Evolutionary conservation across 2,113 vertebrate genomes (phyloP).

Genomic region (Agelaius tricolor): DNA sequence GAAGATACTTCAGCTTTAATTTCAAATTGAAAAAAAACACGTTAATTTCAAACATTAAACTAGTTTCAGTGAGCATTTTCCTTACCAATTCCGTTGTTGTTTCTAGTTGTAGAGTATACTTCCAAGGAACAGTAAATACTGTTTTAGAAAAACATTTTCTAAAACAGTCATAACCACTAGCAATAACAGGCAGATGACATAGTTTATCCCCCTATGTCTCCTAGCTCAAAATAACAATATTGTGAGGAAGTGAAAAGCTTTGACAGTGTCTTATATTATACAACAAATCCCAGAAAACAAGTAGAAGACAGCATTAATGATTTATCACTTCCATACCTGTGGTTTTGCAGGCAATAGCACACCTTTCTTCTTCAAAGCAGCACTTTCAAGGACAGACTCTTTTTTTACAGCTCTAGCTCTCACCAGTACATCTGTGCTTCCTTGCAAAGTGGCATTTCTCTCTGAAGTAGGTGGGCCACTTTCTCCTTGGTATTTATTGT

Average conservation of each 20-base stretch:
- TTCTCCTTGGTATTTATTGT: neutral
- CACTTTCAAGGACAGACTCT: neutral
- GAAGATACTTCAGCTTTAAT: neutral
- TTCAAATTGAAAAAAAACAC: neutral
- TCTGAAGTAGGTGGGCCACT: neutral
- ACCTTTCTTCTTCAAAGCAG: slow-evolving; percentile 31
- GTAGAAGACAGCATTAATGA: neutral
- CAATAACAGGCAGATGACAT: neutral
- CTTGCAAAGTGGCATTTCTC: slow-evolving; percentile 48
- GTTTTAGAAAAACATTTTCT: neutral
- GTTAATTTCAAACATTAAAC: neutral
- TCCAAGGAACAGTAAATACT: neutral
- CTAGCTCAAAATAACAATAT: neutral
- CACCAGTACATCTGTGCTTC: slow-evolving; percentile 38
- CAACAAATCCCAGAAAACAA: neutral
- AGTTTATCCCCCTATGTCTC: neutral
- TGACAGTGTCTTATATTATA: neutral
- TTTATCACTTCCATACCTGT: slow-evolving; percentile 44
- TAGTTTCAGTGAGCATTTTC: neutral
- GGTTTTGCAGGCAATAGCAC: slow-evolving; percentile 35
- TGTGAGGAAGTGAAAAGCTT: neutral
- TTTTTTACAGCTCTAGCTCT: slow-evolving; percentile 61
- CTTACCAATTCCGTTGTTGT: neutral
- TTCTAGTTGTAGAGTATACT: neutral
- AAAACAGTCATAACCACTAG: neutral